A percentile compares a stretch with the other conserved stretches of the same genome.
Conservation (phyloP, 2,888 invertebrate genomes). For the Acanthosepion pharaonis region DNA sequence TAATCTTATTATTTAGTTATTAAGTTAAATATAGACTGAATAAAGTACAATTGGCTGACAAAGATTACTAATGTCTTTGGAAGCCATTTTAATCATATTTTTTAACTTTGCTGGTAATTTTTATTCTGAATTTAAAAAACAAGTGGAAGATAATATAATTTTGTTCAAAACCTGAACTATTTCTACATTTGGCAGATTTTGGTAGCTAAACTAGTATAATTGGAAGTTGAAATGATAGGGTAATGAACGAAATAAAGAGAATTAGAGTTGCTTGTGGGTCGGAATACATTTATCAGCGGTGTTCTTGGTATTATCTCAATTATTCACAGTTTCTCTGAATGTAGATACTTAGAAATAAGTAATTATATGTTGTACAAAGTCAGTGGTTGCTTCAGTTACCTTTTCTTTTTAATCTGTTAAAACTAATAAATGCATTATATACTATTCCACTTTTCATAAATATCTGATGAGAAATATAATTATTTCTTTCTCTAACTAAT, state of each 20-base stretch:
- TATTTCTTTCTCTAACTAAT: background rate
- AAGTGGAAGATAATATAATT: background rate
- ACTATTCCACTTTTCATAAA: background rate
- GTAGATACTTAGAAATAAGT: background rate
- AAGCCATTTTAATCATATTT: background rate
- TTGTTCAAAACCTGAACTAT: background rate
- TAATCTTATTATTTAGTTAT: too few relatives aligned
- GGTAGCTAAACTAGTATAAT: background rate
- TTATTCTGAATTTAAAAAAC: background rate
- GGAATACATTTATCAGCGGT: background rate
- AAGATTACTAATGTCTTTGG: background rate
- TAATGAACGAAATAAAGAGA: background rate
- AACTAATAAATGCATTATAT: background rate
- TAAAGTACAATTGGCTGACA: background rate
- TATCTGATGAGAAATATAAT: background rate
- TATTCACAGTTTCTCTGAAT: background rate
- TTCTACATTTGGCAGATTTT: background rate
- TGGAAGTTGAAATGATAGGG: background rate
- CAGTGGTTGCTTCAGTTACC: background rate
- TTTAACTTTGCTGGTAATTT: background rate
- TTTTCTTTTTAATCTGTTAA: background rate
- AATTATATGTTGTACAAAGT: background rate
- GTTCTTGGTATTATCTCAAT: background rate
- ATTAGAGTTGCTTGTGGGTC: background rate
- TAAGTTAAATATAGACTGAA: background rate